Evolutionary conservation across 2,888 invertebrate genomes (phyloP), one percentile per base, ranked within the genome.

Genomic region (Clepsis dumicolana): DNA sequence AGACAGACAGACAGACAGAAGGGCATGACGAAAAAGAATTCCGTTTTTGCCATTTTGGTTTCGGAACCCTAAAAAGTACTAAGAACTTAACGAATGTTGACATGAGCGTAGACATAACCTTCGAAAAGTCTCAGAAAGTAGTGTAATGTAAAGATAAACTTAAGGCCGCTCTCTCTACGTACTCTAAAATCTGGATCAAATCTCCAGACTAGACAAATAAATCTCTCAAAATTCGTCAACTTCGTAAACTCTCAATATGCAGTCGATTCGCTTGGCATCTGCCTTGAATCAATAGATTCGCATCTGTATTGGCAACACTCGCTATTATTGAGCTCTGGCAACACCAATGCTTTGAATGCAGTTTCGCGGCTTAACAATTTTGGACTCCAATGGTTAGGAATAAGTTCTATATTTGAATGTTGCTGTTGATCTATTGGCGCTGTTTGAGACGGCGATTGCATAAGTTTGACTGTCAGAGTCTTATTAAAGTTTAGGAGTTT

Each of bases 231-330:
- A 16, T 41, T 12, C 16, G 16, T 16, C 16, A 41, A 7, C 16
- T 18, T 44, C 0, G 44, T 38, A 14, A 16, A 16, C 8, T 2
- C 44, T 1, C 44, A 44, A 48, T 21, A 21, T 48, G 18, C 52
- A n/a, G 5, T 52, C 5, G 4, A 52, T 52, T 4, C 27, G 21
- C 21, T 56, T 59, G 59, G 59, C 59, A 25, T 59, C 38, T 25
- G 59, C n/a, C 38, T 59, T 25, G 16, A 59, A 59, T 59, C 59
- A 59, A 59, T 59, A 59, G 14, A 24, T 24, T 14, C 8, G n/a
- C 14, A 14, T 41, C 14, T 18, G 10, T 50, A 61, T 61, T 61
- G 61, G 59, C 59, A 59, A 41, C 57, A 25, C 12, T 25, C 48
- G 21, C 48, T 10, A 4, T 10, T 41, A 59, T 59, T 59, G 41